phyloP scores from a whole-genome alignment of 2,113 vertebrate genomes.

The Notothenia coriiceps region DNA sequence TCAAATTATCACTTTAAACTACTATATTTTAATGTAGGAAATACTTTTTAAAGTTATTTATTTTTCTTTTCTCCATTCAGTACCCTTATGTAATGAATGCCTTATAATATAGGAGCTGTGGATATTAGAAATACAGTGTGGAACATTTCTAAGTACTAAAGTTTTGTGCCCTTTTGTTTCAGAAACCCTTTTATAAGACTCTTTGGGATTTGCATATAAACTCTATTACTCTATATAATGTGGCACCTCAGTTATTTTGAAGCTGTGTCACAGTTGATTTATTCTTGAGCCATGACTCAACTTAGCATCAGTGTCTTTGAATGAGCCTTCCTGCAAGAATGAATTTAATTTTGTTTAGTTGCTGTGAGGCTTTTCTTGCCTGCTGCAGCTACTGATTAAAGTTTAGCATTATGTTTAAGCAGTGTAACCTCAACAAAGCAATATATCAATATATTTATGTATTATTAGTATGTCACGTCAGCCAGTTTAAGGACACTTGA shows the following conservation, averaged over 20 bases:
- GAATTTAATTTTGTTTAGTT: constrained; percentile 28
- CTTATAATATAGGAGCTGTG: constrained; percentile 40
- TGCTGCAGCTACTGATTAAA: constrained; percentile 9
- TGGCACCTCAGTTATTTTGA: constrained; percentile 32
- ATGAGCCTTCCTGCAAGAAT: constrained; percentile 30
- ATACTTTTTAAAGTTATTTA: constrained; percentile 10
- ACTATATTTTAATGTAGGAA: background rate
- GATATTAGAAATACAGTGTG: background rate
- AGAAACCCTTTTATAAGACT: constrained; percentile 24
- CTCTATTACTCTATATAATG: background rate
- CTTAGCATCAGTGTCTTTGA: constrained; percentile 38
- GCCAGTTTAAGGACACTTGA: constrained; percentile 43
- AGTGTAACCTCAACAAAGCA: constrained; percentile 60
- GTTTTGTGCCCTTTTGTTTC: constrained; percentile 12
- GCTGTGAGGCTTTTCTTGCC: constrained; percentile 23
- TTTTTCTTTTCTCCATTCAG: background rate
- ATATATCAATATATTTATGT: constrained; percentile 66
- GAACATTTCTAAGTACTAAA: constrained; percentile 20
- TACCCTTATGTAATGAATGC: constrained; percentile 36
- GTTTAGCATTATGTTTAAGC: constrained; percentile 50
- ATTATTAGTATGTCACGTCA: constrained; percentile 41
- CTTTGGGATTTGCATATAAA: constrained; percentile 21
- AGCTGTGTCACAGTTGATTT: constrained; percentile 3
- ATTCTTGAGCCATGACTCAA: constrained; percentile 35
- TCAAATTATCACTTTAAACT: background rate